These are phyloP conservation scores for Alces alces DNA, from an alignment of 2,113 vertebrate genomes.

Conservation along the genomic window DNA sequence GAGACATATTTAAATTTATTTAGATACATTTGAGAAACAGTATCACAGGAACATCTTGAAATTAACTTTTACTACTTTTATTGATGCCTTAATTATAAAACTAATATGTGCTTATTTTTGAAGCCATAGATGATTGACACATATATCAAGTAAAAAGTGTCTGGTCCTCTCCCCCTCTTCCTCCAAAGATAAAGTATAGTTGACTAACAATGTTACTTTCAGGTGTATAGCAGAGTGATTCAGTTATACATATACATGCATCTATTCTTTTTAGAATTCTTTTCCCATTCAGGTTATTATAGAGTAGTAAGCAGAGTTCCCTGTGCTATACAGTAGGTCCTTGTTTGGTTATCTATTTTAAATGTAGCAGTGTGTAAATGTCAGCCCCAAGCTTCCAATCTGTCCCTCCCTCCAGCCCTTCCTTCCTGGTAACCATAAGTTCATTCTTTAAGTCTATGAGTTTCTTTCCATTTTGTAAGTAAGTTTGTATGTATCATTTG, in stretches of 20 bases:
- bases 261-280: background rate
- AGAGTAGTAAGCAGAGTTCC: background rate
- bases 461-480: background rate
- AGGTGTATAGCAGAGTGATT: background rate
- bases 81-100: background rate
- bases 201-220: background rate
- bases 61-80: background rate
- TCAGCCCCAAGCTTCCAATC: background rate
- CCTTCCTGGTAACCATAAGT: background rate
- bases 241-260: background rate
- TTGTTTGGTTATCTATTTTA: background rate
- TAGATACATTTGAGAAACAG: background rate
- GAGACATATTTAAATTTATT: background rate
- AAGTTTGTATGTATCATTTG: background rate
- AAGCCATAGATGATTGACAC: background rate
- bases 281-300: background rate
- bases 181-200: background rate
- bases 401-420: background rate
- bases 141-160: background rate
- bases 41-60: background rate
- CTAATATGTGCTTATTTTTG: background rate
- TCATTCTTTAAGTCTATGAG: background rate
- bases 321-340: background rate
- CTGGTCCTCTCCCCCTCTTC: background rate
- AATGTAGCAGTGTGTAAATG: background rate